These are phyloP conservation scores for Antennarius maculatus DNA, from an alignment of 2,797 vertebrate genomes.

Conservation along the genomic window DNA sequence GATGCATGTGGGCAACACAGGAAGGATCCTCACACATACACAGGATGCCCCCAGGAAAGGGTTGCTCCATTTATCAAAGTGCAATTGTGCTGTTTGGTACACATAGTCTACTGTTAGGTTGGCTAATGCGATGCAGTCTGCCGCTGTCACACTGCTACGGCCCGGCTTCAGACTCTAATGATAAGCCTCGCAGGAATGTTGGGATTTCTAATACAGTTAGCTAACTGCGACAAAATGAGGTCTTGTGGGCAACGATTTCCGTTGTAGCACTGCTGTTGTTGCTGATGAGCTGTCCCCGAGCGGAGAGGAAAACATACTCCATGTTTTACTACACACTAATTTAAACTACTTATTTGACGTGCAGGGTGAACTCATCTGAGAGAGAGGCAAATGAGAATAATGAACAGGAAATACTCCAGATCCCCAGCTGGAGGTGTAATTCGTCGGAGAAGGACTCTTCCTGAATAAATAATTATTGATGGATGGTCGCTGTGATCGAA, in stretches of 20 bases:
- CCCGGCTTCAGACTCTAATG: conserved; percentile 41
- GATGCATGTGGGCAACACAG: conserved; percentile 39
- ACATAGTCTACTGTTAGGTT: conserved; percentile 29
- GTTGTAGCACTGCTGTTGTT: conserved; percentile 16
- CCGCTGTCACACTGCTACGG: conserved; percentile 21
- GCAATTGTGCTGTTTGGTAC: conserved; percentile 39
- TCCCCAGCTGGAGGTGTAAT: too few relatives aligned
- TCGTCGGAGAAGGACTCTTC: too few relatives aligned
- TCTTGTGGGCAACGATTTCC: conserved; percentile 33
- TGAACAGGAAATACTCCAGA: too few relatives aligned
- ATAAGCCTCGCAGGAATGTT: conserved; percentile 41
- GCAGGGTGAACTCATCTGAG: background rate
- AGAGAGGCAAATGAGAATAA: background rate
- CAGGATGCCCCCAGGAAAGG: conserved; percentile 51
- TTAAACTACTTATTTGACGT: background rate
- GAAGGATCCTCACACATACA: conserved; percentile 27
- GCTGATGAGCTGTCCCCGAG: conserved; percentile 20
- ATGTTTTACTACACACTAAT: background rate
- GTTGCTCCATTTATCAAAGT: conserved; percentile 64
- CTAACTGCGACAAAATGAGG: conserved; percentile 42
- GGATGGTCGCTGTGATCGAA: too few relatives aligned
- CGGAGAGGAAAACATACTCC: conserved; percentile 2
- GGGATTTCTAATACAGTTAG: conserved; percentile 23
- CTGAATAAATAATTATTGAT: too few relatives aligned
- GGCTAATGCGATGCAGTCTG: conserved; percentile 36